Evolutionary conservation across 2,113 vertebrate genomes (phyloP), one percentile per base, ranked within the genome.

Genomic region (Herpetotheres cachinnans): DNA sequence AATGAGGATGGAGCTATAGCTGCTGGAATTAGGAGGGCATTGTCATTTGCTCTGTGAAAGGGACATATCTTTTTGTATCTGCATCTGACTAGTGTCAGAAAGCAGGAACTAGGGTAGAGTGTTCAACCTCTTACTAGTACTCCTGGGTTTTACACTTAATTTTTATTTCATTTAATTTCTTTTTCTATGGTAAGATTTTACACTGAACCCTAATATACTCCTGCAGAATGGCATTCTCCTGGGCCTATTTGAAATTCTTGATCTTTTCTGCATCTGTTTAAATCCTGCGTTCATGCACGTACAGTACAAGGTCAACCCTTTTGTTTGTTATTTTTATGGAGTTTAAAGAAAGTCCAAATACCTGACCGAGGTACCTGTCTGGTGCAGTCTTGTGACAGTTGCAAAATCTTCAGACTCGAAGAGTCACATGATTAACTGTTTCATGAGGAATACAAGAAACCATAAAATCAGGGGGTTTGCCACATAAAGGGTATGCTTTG

Each of bases 311-410:
- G 93, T 95, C 95, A 97, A 76, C 54, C 93, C 55, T 92, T 95
- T 94, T 94, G 92, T 95, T 95, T 97, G 95, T 96, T 97, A 94
- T 94, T 90, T 95, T 94, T 97, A 95, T 95, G 95, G 96, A 96
- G 93, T 97, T 97, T 97, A 97, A 97, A 96, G 94, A 97, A 95
- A 97, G 96, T 97, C 95, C 97, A 97, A 97, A 97, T 97, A 97
- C 94, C 95, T 97, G 96, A 97, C 91, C 30, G 92, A 97, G 97
- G 72, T 97, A 96, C 94, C 81, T 97, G 96, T 96, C 96, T 95
- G 86, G 95, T 94, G 84, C 93, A 97, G 91, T 92, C 92, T 90
- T 96, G 95, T 91, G 91, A 94, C 90, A 95, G 91, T 97, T 97
- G 96, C 95, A 97, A 97, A 93, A 93, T 81, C 93, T 78, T 93